Conservation (phyloP, 2,888 invertebrate species). For the Rhabditophanes sp. region DNA sequence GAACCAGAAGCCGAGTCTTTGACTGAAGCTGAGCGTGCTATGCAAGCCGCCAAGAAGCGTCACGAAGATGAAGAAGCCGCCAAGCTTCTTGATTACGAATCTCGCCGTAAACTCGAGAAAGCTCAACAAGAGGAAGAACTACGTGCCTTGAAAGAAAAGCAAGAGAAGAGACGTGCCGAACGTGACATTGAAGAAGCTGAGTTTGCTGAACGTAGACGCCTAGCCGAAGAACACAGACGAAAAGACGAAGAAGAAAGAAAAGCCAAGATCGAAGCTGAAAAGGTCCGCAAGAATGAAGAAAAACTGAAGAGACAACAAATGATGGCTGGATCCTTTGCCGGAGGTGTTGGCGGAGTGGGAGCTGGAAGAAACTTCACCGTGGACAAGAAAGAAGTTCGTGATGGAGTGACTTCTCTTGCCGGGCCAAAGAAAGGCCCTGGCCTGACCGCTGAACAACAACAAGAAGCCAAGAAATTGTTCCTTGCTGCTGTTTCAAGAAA, state of each 20-base stretch:
- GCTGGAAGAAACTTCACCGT: slow-evolving; percentile 6
- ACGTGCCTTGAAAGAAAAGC: slow-evolving; percentile 86
- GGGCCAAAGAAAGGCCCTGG: slow-evolving; percentile 10
- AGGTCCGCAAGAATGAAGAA: slow-evolving; percentile 44
- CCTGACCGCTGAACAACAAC: slow-evolving; percentile 30
- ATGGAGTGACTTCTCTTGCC: too few species aligned
- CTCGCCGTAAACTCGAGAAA: slow-evolving; percentile 58
- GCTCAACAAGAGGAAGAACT: slow-evolving; percentile 86
- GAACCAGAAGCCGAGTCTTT: slow-evolving; percentile 36
- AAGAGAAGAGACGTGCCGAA: slow-evolving; percentile 52
- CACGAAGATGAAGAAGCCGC: slow-evolving; percentile 44
- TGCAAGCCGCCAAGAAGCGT: slow-evolving; percentile 42
- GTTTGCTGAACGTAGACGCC: slow-evolving; percentile 33
- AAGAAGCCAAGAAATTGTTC: slow-evolving; percentile 24
- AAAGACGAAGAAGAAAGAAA: slow-evolving; percentile 43
- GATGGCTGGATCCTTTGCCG: slow-evolving; percentile 30
- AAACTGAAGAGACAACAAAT: slow-evolving; percentile 40
- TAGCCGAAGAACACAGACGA: slow-evolving; percentile 40
- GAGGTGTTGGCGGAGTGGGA: slow-evolving; percentile 16
- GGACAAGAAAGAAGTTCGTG: too few species aligned
- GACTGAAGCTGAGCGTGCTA: slow-evolving; percentile 42
- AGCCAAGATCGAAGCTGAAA: slow-evolving; percentile 28
- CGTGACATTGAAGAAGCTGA: slow-evolving; percentile 39
- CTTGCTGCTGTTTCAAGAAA: slow-evolving; percentile 22
- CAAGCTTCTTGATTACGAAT: slow-evolving; percentile 42